Base-by-base conservation (phyloP, 2,888 invertebrate species). In the Lathronympha strigana region DNA sequence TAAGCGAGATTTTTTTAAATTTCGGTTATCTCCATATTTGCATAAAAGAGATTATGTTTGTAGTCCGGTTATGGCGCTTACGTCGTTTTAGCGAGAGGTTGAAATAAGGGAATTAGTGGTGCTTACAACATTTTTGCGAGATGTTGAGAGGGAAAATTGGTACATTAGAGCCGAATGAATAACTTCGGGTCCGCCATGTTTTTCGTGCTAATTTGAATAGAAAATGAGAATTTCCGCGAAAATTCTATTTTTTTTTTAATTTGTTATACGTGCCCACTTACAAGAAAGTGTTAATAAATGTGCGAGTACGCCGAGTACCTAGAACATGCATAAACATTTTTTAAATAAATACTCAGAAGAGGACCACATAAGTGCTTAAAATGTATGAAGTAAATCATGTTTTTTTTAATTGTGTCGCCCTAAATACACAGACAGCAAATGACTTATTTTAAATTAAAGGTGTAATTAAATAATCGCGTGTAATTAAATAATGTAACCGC, bases 111-210 rank as follows among this genome's bases (percentile, higher is more conserved):
- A n/a, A n/a, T n/a, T n/a, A n/a, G n/a, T 9, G 43, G 31, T n/a
- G 19, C 19, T 21, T 57, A 57, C 31, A 21, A 2, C 45, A 1
- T 57, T 57, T 45, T 17, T 1, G 9, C 4, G 6, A 1, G 15
- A 15, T 1, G 11, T n/a, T 0, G 51, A 25, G 40, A 61, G 43
- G 60, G 60, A 66, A 61, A 66, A 66, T 66, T 66, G 66, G 54
- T 40, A 49, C 60, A 66, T 66, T 66, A 66, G 54, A 53, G 54
- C 15, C 38, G 38, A 66, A 66, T 61, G 66, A 61, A 66, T 64
- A 64, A 64, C 61, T 66, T 47, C 11, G 54, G 23, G 45, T 8
- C 49, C 15, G 38, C 61, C 58, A 60, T 60, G 64, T 64, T 64
- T 64, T 43, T 36, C 36, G 19, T 51, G 19, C 19, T 36, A 60